Evolutionary conservation across 2,888 invertebrate genomes (phyloP).

Genomic region (Papilio elwesi): DNA sequence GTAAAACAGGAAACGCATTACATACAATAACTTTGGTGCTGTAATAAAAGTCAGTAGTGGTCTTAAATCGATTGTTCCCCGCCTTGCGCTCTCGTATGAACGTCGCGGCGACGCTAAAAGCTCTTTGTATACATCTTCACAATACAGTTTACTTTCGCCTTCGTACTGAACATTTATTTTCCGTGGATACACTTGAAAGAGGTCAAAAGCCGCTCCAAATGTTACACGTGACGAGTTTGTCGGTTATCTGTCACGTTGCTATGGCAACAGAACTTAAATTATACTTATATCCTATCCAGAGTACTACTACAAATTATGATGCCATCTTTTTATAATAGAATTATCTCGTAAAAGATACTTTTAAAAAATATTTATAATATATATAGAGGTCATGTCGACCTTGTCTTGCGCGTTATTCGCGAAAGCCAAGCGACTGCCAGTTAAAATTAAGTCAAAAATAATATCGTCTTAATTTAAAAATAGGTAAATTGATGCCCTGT

Average conservation of each 20-base stretch:
- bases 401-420: too few species aligned
- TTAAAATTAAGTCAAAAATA: too few species aligned
- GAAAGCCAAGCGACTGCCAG: too few species aligned
- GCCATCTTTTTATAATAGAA: too few species aligned
- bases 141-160: background rate
- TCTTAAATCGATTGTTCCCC: slow-evolving; percentile 1
- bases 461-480: too few species aligned
- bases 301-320: background rate
- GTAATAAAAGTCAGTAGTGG: background rate
- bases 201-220: slow-evolving; percentile 2
- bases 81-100: background rate
- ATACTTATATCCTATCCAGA: background rate
- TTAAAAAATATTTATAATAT: too few species aligned
- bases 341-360: too few species aligned
- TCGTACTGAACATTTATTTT: background rate
- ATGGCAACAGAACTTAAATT: background rate
- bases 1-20: background rate
- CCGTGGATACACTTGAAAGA: background rate
- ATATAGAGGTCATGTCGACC: too few species aligned
- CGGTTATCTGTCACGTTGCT: slow-evolving; percentile 18
- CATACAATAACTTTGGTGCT: background rate
- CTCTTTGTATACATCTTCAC: background rate
- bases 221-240: slow-evolving; percentile 40
- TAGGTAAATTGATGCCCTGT: background rate
- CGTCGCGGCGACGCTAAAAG: background rate